Evolutionary conservation across 2,888 invertebrate genomes (phyloP), one percentile per base, ranked within the genome.

Genomic region (Biston betularia): DNA sequence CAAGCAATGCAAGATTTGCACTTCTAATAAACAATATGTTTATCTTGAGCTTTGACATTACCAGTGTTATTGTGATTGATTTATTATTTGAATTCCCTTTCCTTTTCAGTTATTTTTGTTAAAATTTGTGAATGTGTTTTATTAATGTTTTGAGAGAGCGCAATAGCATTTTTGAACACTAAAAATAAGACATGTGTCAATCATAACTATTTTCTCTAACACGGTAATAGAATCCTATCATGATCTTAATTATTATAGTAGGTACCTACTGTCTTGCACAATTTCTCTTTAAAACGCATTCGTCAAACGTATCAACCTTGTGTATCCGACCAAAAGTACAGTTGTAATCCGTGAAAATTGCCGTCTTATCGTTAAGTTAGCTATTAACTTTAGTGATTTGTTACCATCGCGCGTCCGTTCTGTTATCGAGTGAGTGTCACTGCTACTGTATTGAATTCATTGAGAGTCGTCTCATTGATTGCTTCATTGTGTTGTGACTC

Each of bases 321-420:
- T 85, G 83, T 86, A 70, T 15, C 48, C n/a, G 46, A 14, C 64
- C 49, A 73, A 74, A 70, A 72, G 50, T 50, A 56, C 72, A 66
- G 69, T 82, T 78, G 79, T 84, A 82, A 85, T 87, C 83, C 82
- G 86, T 87, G 84, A 85, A 84, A 87, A 85, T 83, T 84, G 79
- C 81, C 85, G 77, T 72, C 71, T 79, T 77, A 80, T 83, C 82
- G 85, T 83, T 80, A 84, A 81, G 73, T 71, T 69, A 70, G 75
- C 77, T 76, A 79, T 80, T 77, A 81, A 79, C 75, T 76, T 78
- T 75, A 76, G 72, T 79, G 73, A 65, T 75, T 71, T 70, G 71
- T 76, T 52, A 75, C 61, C 50, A 56, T 65, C 54, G 52, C 7
- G n/a, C 49, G 15, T 59, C 34, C 56, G 55, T 65, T 56, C 52